Conservation (phyloP, 1,140 invertebrate species). For the Drosophila suzukii region DNA sequence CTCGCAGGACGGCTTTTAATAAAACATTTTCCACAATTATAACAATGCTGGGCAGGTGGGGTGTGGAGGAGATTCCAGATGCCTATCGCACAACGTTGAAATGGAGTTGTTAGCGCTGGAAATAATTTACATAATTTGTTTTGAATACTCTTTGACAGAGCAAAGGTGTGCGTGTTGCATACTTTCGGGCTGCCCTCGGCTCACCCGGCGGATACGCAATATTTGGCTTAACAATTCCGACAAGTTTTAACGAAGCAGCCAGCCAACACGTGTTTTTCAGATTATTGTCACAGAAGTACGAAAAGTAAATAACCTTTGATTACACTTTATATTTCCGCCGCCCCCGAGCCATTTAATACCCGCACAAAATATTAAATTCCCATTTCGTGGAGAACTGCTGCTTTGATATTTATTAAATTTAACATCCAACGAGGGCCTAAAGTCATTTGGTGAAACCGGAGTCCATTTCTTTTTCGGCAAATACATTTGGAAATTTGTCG, state of each 20-base stretch:
- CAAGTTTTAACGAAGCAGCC: constrained; percentile 17
- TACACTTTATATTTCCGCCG: constrained; percentile 16
- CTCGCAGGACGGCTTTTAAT: constrained; percentile 64
- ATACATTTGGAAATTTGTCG: constrained; percentile 57
- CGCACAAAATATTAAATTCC: constrained; percentile 52
- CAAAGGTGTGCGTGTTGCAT: constrained; percentile 23
- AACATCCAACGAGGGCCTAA: constrained; percentile 21
- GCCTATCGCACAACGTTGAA: constrained; percentile 66
- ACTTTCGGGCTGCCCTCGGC: constrained; percentile 26
- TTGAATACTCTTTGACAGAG: constrained; percentile 53
- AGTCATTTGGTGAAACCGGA: constrained; percentile 52
- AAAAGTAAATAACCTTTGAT: constrained; percentile 38
- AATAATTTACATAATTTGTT: constrained; percentile 78
- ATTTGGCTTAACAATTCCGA: constrained; percentile 13
- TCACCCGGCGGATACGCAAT: constrained; percentile 38
- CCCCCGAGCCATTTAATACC: constrained; percentile 44
- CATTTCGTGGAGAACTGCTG: constrained; percentile 34
- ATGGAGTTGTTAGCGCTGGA: constrained; percentile 67
- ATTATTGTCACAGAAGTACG: constrained; percentile 8
- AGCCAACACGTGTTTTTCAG: constrained; percentile 3
- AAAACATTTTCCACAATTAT: constrained; percentile 65
- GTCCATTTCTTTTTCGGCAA: constrained; percentile 37
- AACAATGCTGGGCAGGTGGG: not conserved
- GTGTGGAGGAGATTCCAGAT: constrained; percentile 29
- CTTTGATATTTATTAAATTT: constrained; percentile 72